phyloP scores from a whole-genome alignment of 2,113 vertebrate species.

The Tragelaphus imberbis region DNA sequence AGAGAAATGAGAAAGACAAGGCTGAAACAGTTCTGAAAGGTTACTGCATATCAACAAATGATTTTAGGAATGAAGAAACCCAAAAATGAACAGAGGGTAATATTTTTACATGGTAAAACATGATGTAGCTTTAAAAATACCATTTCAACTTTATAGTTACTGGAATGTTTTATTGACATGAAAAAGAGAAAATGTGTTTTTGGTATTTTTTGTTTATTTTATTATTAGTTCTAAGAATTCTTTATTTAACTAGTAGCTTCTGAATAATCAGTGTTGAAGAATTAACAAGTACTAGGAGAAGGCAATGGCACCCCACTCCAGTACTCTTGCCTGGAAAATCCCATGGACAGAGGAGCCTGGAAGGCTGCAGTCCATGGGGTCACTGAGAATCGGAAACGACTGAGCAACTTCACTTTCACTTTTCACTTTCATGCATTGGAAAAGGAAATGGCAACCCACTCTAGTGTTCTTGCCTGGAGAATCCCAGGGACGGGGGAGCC shows the following conservation, averaged over 20 bases:
- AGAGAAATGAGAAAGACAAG: not conserved
- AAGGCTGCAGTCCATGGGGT: too few species aligned
- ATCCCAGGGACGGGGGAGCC: too few species aligned
- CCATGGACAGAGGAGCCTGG: too few species aligned
- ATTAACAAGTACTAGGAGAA: not conserved
- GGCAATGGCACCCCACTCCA: too few species aligned
- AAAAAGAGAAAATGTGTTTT: not conserved
- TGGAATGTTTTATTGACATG: not conserved
- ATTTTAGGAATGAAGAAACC: not conserved
- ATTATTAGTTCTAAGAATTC: not conserved
- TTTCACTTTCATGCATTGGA: too few species aligned
- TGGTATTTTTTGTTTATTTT: not conserved
- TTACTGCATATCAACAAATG: not conserved
- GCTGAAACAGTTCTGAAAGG: not conserved
- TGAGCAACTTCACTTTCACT: too few species aligned
- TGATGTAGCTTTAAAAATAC: not conserved
- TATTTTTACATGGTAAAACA: not conserved
- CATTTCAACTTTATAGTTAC: not conserved
- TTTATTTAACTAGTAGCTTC: not conserved
- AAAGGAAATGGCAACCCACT: too few species aligned
- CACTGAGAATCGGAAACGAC: too few species aligned
- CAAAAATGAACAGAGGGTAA: not conserved
- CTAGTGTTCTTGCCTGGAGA: too few species aligned
- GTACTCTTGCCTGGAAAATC: too few species aligned
- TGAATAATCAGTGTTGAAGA: not conserved